phyloP scores from a whole-genome alignment of 35 echinoderm and acorn worm genomes.

The Apostichopus parvimensis region DNA sequence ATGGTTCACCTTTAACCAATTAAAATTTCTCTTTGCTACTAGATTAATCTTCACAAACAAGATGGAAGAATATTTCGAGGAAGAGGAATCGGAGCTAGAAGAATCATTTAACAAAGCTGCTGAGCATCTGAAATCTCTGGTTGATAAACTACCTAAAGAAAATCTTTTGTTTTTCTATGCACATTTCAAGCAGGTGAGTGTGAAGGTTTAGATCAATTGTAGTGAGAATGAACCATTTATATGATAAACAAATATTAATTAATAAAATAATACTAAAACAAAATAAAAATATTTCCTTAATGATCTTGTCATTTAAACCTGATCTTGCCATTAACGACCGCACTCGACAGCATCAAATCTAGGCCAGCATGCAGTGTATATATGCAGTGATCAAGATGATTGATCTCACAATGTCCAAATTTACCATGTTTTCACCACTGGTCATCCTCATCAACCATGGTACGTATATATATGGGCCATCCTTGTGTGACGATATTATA shows the following conservation, averaged over 20 bases:
- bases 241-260: no score
- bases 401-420: no score
- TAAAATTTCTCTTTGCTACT: neutral
- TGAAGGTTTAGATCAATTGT: no score
- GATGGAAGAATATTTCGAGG: conserved; percentile 50
- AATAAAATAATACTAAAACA: neutral
- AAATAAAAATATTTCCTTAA: neutral
- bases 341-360: no score
- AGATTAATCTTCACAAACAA: neutral
- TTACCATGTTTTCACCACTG: no score
- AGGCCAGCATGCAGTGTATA: no score
- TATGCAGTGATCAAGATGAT: no score
- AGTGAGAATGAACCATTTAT: no score
- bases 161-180: conserved; percentile 53
- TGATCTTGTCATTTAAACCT: neutral
- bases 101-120: conserved; percentile 50
- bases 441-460: no score
- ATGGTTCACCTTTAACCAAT: neutral
- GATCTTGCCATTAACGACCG: no score
- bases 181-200: conserved; percentile 57
- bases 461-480: no score
- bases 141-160: conserved; percentile 14
- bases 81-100: conserved; percentile 32
- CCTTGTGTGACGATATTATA: no score
- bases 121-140: conserved; percentile 55